Evolutionary conservation across 92 coral and sea anemone genomes (phyloP).

Genomic region (Chrysogorgia sp.): DNA sequence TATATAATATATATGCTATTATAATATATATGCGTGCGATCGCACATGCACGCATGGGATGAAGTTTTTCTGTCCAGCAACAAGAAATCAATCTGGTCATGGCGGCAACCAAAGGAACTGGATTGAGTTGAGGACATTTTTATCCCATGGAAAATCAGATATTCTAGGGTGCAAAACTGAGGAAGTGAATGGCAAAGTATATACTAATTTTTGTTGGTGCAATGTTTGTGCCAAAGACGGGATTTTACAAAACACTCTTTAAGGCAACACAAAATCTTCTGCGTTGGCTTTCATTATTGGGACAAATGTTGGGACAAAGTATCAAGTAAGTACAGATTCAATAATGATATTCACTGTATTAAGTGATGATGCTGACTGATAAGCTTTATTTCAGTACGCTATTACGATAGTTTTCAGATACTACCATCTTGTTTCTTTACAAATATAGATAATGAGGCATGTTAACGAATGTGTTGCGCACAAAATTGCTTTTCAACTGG

Average conservation of each 20-base stretch:
- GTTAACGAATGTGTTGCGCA: neutral
- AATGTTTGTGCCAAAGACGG: slow-evolving; percentile 31
- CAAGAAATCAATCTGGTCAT: no score
- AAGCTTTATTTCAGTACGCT: no score
- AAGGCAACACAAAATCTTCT: slow-evolving; percentile 21
- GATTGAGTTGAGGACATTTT: slow-evolving; percentile 27
- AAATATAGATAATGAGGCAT: neutral
- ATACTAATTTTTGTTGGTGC: slow-evolving; percentile 27
- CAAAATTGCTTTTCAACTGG: neutral
- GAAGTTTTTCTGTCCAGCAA: no score
- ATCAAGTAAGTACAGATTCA: slow-evolving; percentile 25
- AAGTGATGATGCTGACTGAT: no score
- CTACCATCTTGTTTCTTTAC: no score
- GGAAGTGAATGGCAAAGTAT: slow-evolving; percentile 9
- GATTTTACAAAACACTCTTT: slow-evolving; percentile 5
- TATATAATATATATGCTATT: no score
- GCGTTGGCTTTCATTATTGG: slow-evolving; percentile 27
- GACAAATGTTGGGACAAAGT: slow-evolving; percentile 32
- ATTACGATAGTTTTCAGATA: no score
- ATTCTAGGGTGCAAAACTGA: slow-evolving; percentile 6
- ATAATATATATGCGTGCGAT: no score
- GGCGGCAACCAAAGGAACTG: slow-evolving; percentile 25
- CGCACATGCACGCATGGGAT: no score
- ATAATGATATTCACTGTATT: no score
- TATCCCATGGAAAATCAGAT: slow-evolving; percentile 33